phyloP scores from a whole-genome alignment of 2,888 invertebrate species.

The Ommatoiulus sabulosus region DNA sequence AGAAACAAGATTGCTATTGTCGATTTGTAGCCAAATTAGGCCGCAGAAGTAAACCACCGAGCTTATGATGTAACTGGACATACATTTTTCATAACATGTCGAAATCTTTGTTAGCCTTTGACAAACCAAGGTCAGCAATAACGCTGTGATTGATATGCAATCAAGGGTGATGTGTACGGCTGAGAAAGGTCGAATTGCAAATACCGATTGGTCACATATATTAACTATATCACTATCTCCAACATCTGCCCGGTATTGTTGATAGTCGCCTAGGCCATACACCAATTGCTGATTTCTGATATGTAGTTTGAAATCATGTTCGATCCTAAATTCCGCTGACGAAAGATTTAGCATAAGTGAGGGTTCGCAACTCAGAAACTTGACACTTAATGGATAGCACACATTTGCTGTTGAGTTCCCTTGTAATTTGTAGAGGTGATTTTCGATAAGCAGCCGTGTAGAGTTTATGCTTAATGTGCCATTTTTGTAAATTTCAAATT shows the following conservation, averaged over 20 bases:
- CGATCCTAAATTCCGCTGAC: not conserved
- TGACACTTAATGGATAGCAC: slow-evolving; percentile 42
- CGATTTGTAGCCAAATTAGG: not conserved
- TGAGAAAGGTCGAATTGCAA: not conserved
- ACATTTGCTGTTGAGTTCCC: not conserved
- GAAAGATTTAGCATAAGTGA: not conserved
- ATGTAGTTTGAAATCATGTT: not conserved
- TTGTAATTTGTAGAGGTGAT: not conserved
- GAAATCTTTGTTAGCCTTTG: not conserved
- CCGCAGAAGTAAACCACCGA: not conserved
- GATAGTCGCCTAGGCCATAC: slow-evolving; percentile 50
- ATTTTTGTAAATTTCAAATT: not conserved
- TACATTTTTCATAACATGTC: slow-evolving; percentile 38
- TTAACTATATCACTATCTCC: not conserved
- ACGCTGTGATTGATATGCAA: not conserved
- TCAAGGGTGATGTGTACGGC: not conserved
- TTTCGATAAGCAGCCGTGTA: not conserved
- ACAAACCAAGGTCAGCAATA: slow-evolving; percentile 25
- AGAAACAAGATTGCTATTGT: not conserved
- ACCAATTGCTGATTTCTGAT: not conserved
- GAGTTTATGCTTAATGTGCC: not conserved
- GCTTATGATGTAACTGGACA: slow-evolving; percentile 49
- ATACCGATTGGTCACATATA: not conserved
- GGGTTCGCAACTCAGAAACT: slow-evolving; percentile 5
- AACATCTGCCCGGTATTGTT: not conserved